These are phyloP conservation scores for Halichondria panicea DNA, from an alignment of 37 sponge, comb jelly and placozoan species.

Conservation along the genomic window DNA sequence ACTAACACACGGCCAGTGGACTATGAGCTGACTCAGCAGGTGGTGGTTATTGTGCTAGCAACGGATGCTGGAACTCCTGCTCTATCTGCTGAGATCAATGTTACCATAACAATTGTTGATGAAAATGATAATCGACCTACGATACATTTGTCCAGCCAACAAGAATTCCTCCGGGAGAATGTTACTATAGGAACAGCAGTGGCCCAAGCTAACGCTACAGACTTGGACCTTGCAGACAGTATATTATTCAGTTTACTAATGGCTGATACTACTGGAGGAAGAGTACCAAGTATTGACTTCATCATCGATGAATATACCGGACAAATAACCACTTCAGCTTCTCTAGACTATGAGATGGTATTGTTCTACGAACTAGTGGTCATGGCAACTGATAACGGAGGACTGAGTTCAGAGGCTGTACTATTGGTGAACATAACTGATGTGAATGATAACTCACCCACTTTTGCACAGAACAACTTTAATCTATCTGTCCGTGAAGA, in stretches of 20 bases:
- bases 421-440: slow-evolving; percentile 15
- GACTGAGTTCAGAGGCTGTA: slow-evolving; percentile 28
- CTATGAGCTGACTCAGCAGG: slow-evolving; percentile 12
- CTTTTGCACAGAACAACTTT: slow-evolving; percentile 22
- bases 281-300: not conserved
- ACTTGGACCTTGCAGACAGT: not conserved
- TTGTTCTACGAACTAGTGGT: slow-evolving; percentile 35
- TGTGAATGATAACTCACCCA: slow-evolving; percentile 57
- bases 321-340: not conserved
- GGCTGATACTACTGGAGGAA: not conserved
- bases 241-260: not conserved
- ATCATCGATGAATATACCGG: slow-evolving; percentile 20
- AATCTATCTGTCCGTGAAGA: slow-evolving; percentile 30
- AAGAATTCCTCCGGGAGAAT: slow-evolving; percentile 1
- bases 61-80: slow-evolving; percentile 59
- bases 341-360: slow-evolving; percentile 25
- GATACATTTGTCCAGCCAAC: not conserved
- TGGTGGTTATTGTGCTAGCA: slow-evolving; percentile 41
- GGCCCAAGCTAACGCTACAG: slow-evolving; percentile 6
- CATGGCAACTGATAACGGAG: slow-evolving; percentile 45
- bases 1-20: slow-evolving; percentile 32
- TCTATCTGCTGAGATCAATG: slow-evolving; percentile 21
- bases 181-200: slow-evolving; percentile 8
- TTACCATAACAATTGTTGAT: slow-evolving; percentile 40
- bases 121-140: slow-evolving; percentile 49